Base-by-base conservation (phyloP, 1,140 invertebrate species). In the Venustaconcha ellipsiformis region DNA sequence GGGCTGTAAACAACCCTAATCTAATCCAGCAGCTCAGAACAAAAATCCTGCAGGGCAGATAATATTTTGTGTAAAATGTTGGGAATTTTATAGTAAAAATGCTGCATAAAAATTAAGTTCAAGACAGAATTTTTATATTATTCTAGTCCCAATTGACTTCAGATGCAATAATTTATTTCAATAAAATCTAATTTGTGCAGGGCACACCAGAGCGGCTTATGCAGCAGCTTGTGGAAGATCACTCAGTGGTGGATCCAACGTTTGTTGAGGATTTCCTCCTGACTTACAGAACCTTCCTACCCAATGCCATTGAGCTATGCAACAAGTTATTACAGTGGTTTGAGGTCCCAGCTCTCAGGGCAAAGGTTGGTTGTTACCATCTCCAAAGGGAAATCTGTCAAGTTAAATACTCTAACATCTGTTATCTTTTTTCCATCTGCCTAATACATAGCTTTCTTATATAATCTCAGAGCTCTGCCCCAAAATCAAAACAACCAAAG, bases 201-300 rank as follows among this genome's bases (percentile, higher is more conserved):
- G 97, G 96, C 4, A 97, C 97, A 58, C 92, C 96, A 0, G 96
- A 99, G 80, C 93, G 95, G 66, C 91, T 99, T 57, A 96, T 99
- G 93, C 91, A 94, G 70, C 97, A 99, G 88, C 91, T 99, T 23
- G 94, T 99, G 48, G 96, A 98, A 90, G 97, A 99, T 88, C 86
- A 88, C 72, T 95, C 95, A 57, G 92, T 94, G 80, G 95, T 95
- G 23, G 98, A 99, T 91, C 96, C 97, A 12, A 98, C 96, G 14
- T 99, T 99, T 91, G 95, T 99, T 20, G 97, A 99, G 91, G 98
- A 99, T 90, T 99, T 99, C 87, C 92, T 99, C 30, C 92, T 99
- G n/a, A 99, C 98, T 14, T 97, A 99, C 90, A 92, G 98, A 81
- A 98, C 96, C 12, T 99, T 99, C 88, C 95, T 99, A 74, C 92